Conservation (phyloP, 1,140 invertebrate species). For the Eumaeus atala region DNA sequence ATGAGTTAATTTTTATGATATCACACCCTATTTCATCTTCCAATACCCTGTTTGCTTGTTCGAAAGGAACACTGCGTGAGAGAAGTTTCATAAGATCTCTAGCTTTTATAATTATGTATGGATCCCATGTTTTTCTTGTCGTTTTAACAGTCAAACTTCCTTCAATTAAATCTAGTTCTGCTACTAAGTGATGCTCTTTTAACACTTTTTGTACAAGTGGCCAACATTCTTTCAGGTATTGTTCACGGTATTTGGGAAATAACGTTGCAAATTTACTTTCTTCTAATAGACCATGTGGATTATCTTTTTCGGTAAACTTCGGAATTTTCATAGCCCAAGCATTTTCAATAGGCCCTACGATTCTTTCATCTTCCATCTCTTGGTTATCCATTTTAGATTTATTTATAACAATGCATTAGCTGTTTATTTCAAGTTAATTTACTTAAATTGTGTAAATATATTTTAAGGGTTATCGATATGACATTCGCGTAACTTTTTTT, state of each 20-base stretch:
- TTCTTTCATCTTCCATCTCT: constrained; percentile 29
- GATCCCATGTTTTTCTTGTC: constrained; percentile 98
- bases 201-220: constrained; percentile 93
- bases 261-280: constrained; percentile 83
- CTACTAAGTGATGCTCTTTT: constrained; percentile 85
- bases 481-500: no score
- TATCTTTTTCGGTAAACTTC: constrained; percentile 92
- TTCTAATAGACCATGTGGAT: constrained; percentile 85
- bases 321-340: constrained; percentile 94
- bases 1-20: constrained; percentile 96
- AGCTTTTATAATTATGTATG: constrained; percentile 97
- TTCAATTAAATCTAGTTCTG: constrained; percentile 95
- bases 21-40: constrained; percentile 95
- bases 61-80: constrained; percentile 96
- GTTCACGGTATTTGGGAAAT: constrained; percentile 92
- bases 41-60: constrained; percentile 90
- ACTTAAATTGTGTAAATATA: neutral
- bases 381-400: constrained; percentile 30
- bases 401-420: neutral
- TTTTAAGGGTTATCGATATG: no score
- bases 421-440: neutral
- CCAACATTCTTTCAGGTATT: constrained; percentile 97
- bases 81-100: constrained; percentile 96
- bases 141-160: constrained; percentile 96
- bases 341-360: constrained; percentile 80